Evolutionary conservation across 2,113 vertebrate species (phyloP), one percentile per base, ranked within the genome.

Genomic region (Dinomys branickii): DNA sequence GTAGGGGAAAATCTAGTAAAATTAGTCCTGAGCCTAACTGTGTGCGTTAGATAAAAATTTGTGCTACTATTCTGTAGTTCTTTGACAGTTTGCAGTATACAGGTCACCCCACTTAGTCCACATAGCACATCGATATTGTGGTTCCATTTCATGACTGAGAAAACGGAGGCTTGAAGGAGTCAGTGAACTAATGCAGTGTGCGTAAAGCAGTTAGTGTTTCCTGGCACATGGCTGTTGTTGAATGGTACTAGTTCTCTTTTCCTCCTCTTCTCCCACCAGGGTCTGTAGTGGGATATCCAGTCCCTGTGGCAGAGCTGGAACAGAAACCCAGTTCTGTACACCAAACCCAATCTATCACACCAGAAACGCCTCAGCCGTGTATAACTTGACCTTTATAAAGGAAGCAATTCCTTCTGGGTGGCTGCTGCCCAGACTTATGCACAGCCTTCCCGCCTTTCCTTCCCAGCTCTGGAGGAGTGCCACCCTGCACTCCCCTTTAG

Each of bases 61-160:
- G 17, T 80, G 38, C 73, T 65, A 3, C 8, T 50, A 20, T 30
- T 73, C 24, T n/a, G 0, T 44, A 75, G 58, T 22, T 91, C 59
- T 81, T 0, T 61, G 35, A 33, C n/a, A 67, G 2, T 2, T 54
- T 50, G n/a, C 19, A 69, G 24, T 24, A 35, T 2, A 81, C 61
- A 50, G 28, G 0, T 59, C 22, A 35, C 41, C 59, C 65, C 52
- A 28, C 41, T 44, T 61, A 90, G 26, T 65, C 71, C 33, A 59
- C 80, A 78, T 2, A 50, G 28, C 65, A 30, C 22, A 24, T 26
- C 50, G 24, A 20, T 69, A 8, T 26, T 41, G 47, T 50, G 69
- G 28, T 58, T 90, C 71, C 65, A 41, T 71, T 94, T 96, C 38
- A 28, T 69, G 47, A 59, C 77, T 63, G 50, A 95, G 90, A 73